These are phyloP conservation scores for Venturia canescens DNA, from an alignment of 1,140 invertebrate species.

Conservation along the genomic window DNA sequence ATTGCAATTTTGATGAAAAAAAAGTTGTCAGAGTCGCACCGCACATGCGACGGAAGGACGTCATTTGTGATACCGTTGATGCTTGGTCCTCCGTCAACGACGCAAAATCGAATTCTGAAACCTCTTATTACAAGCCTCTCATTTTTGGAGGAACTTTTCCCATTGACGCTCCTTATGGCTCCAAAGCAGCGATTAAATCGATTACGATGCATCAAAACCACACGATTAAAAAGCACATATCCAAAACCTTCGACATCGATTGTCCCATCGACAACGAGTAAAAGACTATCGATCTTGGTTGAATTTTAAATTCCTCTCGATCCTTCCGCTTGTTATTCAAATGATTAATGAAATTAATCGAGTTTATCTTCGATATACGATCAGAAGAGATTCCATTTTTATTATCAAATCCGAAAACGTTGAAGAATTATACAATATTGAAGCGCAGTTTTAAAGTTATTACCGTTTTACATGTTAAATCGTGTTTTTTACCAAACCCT, in stretches of 20 bases:
- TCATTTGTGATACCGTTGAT: conserved; percentile 81
- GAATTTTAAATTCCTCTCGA: background rate
- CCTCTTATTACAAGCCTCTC: conserved; percentile 79
- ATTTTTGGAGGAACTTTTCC: conserved; percentile 90
- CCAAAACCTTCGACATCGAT: conserved; percentile 82
- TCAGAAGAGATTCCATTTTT: too few relatives aligned
- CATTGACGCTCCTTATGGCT: conserved; percentile 82
- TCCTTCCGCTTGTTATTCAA: background rate
- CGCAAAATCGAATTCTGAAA: conserved; percentile 55
- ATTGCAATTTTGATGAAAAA: conserved; percentile 73
- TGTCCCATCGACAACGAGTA: conserved; percentile 74
- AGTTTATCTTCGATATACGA: too few relatives aligned
- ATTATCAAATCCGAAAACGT: too few relatives aligned
- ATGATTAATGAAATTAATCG: too few relatives aligned
- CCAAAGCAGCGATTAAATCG: conserved; percentile 36
- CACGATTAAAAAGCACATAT: conserved; percentile 71
- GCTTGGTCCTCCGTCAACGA: conserved; percentile 74
- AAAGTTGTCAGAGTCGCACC: conserved; percentile 72
- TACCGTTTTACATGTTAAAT: too few relatives aligned
- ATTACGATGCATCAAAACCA: conserved; percentile 43
- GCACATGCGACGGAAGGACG: conserved; percentile 75
- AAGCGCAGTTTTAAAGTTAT: too few relatives aligned
- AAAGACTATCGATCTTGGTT: background rate
- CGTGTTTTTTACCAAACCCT: too few relatives aligned
- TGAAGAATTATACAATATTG: too few relatives aligned